Evolutionary conservation across 2,888 invertebrate genomes (phyloP).

Genomic region (Brachylomia viminalis): DNA sequence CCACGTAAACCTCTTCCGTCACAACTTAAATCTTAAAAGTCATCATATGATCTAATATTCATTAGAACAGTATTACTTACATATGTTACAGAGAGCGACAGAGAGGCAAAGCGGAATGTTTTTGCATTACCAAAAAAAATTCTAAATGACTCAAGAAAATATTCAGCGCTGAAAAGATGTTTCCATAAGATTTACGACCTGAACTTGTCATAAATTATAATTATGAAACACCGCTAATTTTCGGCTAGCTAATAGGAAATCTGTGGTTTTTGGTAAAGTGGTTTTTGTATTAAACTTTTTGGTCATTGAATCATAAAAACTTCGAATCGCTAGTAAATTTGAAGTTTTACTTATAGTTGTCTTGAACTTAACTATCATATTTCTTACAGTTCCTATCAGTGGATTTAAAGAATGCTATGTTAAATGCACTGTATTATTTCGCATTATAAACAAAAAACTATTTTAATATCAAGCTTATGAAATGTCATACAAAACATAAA

Average conservation of each 20-base stretch:
- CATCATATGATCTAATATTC: too few relatives aligned
- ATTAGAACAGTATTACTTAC: too few relatives aligned
- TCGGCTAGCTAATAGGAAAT: background rate
- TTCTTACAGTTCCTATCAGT: background rate
- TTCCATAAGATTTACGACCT: constrained; percentile 45
- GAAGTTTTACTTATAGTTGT: background rate
- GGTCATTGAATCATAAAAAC: background rate
- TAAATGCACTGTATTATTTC: background rate
- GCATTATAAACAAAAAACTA: background rate
- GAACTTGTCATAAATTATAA: constrained; percentile 52
- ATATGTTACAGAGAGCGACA: background rate
- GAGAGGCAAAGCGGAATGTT: background rate
- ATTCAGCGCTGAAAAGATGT: constrained; percentile 19
- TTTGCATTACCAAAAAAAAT: background rate
- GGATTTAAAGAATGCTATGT: background rate
- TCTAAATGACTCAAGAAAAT: constrained; percentile 21
- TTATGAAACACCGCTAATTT: constrained; percentile 37
- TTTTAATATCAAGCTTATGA: background rate
- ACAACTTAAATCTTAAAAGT: background rate
- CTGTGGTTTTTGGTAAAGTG: too few relatives aligned
- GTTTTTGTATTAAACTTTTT: too few relatives aligned
- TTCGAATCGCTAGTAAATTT: background rate
- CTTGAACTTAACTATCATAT: background rate
- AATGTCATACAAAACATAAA: too few relatives aligned
- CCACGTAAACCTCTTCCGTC: too few relatives aligned